These are phyloP conservation scores for Latheticus oryzae DNA, from an alignment of 2,888 invertebrate genomes.

Conservation along the genomic window DNA sequence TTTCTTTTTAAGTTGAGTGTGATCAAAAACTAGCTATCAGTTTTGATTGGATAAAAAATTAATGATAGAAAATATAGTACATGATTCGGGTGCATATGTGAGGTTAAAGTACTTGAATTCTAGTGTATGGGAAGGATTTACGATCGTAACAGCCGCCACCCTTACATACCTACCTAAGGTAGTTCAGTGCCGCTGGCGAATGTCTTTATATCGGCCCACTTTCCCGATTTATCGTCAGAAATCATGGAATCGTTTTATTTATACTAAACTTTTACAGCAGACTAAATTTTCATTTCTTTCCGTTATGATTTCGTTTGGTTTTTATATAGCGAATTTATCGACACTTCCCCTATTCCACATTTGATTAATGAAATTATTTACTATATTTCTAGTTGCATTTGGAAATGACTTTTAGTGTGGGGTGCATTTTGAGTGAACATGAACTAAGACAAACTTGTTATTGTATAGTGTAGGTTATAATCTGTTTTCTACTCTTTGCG, in stretches of 20 bases:
- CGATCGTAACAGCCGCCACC: constrained; percentile 53
- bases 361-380: constrained; percentile 35
- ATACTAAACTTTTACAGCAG: constrained; percentile 62
- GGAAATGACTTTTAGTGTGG: constrained; percentile 5
- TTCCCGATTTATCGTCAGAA: constrained; percentile 64
- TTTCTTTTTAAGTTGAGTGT: too few relatives aligned
- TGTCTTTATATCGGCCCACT: constrained; percentile 62
- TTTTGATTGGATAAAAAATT: too few relatives aligned
- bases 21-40: too few relatives aligned
- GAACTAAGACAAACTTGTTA: constrained; percentile 13
- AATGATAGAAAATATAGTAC: too few relatives aligned
- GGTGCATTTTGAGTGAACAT: constrained; percentile 26
- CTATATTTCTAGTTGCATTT: constrained; percentile 2
- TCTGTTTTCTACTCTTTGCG: constrained; percentile 41
- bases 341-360: constrained; percentile 2
- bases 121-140: constrained; percentile 53
- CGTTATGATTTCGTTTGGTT: constrained; percentile 49
- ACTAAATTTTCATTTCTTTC: constrained; percentile 60
- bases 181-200: constrained; percentile 56
- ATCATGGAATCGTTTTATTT: constrained; percentile 64
- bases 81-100: constrained; percentile 50
- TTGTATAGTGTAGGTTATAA: constrained; percentile 13
- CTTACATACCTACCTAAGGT: constrained; percentile 54
- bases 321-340: constrained; percentile 35
- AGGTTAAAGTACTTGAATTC: constrained; percentile 51